phyloP scores from a whole-genome alignment of 2,113 vertebrate species.

The Herpetotheres cachinnans region DNA sequence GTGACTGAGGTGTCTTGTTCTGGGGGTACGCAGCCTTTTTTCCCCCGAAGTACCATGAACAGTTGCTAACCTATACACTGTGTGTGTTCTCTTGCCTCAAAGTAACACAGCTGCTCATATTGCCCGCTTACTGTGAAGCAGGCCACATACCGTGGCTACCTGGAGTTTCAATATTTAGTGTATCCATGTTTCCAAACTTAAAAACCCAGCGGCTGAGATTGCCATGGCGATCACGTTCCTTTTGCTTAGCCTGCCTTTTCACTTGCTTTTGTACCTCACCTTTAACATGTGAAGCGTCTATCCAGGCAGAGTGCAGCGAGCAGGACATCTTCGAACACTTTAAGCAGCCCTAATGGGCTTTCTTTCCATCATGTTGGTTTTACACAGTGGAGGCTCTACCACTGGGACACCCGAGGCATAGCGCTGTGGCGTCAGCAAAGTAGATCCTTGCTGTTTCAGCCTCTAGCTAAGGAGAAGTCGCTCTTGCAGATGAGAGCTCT shows the following conservation, averaged over 20 bases:
- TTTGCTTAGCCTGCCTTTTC: neutral
- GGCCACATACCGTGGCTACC: accelerated
- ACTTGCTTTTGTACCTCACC: neutral
- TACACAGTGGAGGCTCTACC: neutral
- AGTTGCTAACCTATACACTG: neutral
- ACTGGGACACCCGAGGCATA: neutral
- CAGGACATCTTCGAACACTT: neutral
- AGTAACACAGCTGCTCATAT: neutral
- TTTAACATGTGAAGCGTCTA: neutral
- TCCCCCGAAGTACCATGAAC: accelerated
- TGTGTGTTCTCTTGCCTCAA: neutral
- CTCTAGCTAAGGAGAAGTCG: neutral
- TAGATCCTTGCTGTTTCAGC: neutral
- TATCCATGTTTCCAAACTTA: neutral
- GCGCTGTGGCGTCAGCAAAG: neutral
- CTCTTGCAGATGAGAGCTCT: neutral
- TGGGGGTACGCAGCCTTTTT: neutral
- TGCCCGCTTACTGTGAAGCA: neutral
- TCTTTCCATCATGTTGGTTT: neutral
- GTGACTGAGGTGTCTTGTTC: neutral
- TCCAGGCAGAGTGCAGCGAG: neutral
- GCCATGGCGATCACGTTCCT: accelerated
- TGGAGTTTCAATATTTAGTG: neutral
- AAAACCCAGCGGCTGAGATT: neutral
- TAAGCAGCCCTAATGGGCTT: neutral